These are phyloP conservation scores for Atta cephalotes DNA, from an alignment of 1,140 invertebrate genomes.

Conservation along the genomic window DNA sequence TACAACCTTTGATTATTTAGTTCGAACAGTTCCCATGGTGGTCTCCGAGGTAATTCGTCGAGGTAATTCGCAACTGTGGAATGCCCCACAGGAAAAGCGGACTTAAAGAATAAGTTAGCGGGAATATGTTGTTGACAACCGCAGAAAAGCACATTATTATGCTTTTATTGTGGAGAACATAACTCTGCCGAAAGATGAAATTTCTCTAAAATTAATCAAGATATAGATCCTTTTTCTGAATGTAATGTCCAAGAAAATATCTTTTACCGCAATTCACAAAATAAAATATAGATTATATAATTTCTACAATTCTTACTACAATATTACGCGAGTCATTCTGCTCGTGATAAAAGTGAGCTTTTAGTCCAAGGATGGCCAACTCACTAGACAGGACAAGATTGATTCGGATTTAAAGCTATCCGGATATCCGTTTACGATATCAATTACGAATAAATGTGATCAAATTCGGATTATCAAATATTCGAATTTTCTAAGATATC, in stretches of 20 bases:
- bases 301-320: not conserved
- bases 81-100: slow-evolving; percentile 3
- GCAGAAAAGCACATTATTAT: not conserved
- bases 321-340: not conserved
- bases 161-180: not conserved
- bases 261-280: not conserved
- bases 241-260: not conserved
- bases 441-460: no score
- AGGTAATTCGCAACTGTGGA: slow-evolving; percentile 13
- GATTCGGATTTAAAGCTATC: no score
- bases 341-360: not conserved
- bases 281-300: not conserved
- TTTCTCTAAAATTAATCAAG: not conserved
- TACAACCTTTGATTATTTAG: slow-evolving; percentile 66
- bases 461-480: no score
- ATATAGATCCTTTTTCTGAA: not conserved
- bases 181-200: not conserved
- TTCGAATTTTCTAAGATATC: no score
- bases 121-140: slow-evolving; percentile 9
- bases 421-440: no score
- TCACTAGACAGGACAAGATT: no score
- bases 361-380: no score
- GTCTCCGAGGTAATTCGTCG: slow-evolving; percentile 66
- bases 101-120: slow-evolving; percentile 52
- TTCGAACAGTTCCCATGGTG: slow-evolving; percentile 26